phyloP scores from a whole-genome alignment of 2,797 vertebrate genomes.

The Rhinoraja longicauda region DNA sequence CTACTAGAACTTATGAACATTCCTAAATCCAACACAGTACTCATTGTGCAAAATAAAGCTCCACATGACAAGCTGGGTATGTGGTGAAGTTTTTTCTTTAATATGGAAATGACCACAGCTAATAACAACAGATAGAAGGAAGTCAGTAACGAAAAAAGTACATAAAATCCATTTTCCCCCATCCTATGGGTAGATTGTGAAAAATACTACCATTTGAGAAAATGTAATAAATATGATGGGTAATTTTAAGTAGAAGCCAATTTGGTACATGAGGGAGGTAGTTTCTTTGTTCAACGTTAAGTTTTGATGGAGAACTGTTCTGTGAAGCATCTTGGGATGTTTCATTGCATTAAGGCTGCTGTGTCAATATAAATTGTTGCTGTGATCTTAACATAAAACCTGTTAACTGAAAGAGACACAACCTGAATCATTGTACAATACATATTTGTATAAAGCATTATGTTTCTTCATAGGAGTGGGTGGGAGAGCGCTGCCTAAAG shows the following conservation, averaged over 20 bases:
- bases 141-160: background rate
- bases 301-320: too few species aligned
- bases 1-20: background rate
- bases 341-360: too few species aligned
- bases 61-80: background rate
- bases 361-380: too few species aligned
- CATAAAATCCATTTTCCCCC: background rate
- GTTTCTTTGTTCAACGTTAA: too few species aligned
- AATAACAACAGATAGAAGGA: background rate
- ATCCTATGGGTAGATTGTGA: background rate
- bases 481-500: constrained; percentile 93
- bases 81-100: background rate
- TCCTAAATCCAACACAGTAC: background rate
- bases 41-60: background rate
- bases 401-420: background rate
- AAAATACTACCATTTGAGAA: background rate
- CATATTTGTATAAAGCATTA: background rate
- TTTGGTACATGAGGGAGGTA: background rate
- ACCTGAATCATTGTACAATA: too few species aligned
- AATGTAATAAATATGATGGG: background rate
- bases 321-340: too few species aligned
- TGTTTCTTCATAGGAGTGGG: constrained; percentile 80
- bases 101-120: background rate
- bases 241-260: background rate
- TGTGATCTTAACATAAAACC: background rate